Percentiles rank a stretch among this genome's conserved stretches.
phyloP scores from a whole-genome alignment of 2,797 vertebrate species.

The Pogonophryne albipinna region DNA sequence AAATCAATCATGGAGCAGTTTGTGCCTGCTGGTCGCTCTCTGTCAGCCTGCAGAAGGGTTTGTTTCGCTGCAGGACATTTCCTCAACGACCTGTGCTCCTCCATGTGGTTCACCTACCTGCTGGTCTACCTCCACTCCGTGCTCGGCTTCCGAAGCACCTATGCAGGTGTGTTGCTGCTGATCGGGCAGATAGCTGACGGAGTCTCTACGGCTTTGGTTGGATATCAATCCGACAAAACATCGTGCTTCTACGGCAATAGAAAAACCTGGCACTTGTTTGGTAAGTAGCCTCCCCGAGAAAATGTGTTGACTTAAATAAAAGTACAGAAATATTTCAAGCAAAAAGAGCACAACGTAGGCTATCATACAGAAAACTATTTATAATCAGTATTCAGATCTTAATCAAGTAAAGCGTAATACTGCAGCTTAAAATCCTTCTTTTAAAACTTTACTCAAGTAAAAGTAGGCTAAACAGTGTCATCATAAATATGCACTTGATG shows the following conservation, averaged over 20 bases:
- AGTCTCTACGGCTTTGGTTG: slow-evolving; percentile 87
- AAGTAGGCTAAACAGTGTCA: background rate
- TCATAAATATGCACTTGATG: too few relatives aligned
- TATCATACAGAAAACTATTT: background rate
- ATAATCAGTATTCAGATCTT: background rate
- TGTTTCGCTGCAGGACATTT: slow-evolving; percentile 88
- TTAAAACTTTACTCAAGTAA: background rate
- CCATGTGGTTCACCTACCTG: slow-evolving; percentile 93
- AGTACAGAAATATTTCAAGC: background rate
- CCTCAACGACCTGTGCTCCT: slow-evolving; percentile 91
- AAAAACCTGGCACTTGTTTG: slow-evolving; percentile 89
- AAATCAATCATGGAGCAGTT: slow-evolving; percentile 50
- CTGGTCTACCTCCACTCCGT: slow-evolving; percentile 89
- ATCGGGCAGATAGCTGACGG: slow-evolving; percentile 89
- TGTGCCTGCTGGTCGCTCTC: slow-evolving; percentile 46
- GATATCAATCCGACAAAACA: slow-evolving; percentile 86
- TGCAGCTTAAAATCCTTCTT: background rate
- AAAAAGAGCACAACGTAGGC: background rate
- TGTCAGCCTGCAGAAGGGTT: slow-evolving; percentile 79
- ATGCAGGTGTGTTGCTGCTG: slow-evolving; percentile 84
- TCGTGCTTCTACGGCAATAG: slow-evolving; percentile 85
- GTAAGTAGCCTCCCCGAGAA: slow-evolving; percentile 72
- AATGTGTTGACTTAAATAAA: background rate
- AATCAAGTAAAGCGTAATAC: background rate
- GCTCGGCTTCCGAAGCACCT: slow-evolving; percentile 83